Conservation (phyloP, 2,113 vertebrate species). For the Varanus salvator region DNA sequence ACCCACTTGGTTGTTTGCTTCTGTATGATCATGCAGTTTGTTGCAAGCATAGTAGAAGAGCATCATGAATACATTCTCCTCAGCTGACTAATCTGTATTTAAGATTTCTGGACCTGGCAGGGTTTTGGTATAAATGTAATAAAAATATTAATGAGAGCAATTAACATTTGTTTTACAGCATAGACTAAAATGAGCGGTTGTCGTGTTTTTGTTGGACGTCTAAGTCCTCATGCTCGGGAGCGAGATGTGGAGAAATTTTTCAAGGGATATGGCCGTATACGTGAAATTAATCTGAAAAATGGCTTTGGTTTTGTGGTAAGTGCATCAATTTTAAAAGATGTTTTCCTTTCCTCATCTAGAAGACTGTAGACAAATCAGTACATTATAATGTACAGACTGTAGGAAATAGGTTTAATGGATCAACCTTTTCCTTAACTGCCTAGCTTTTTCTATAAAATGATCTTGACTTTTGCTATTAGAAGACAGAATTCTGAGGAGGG, state of each 20-base stretch:
- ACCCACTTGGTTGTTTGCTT: background rate
- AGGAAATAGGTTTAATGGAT: background rate
- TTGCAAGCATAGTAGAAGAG: background rate
- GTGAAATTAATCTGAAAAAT: slow-evolving; percentile 92
- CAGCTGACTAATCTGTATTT: background rate
- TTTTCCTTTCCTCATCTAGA: background rate
- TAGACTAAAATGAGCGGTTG: slow-evolving; percentile 85
- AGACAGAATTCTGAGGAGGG: background rate
- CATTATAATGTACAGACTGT: background rate
- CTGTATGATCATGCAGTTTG: background rate
- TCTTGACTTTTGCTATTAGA: background rate
- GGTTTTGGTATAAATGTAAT: slow-evolving; percentile 23
- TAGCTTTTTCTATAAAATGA: slow-evolving; percentile 20
- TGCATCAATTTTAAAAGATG: background rate
- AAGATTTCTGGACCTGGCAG: slow-evolving; percentile 13
- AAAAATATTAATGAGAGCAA: slow-evolving; percentile 13
- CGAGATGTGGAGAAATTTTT: slow-evolving; percentile 94
- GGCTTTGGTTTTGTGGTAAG: slow-evolving; percentile 95
- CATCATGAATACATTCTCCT: background rate
- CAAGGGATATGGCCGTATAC: slow-evolving; percentile 91
- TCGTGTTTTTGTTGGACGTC: slow-evolving; percentile 91
- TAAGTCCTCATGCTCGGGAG: slow-evolving; percentile 91
- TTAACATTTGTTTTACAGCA: slow-evolving; percentile 34
- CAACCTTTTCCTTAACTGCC: background rate
- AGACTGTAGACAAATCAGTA: background rate